Percentiles rank a stretch among this genome's conserved stretches.
These are phyloP conservation scores for Holothuria leucospilota DNA, from an alignment of 53 echinoderm and acorn worm genomes.

Conservation along the genomic window DNA sequence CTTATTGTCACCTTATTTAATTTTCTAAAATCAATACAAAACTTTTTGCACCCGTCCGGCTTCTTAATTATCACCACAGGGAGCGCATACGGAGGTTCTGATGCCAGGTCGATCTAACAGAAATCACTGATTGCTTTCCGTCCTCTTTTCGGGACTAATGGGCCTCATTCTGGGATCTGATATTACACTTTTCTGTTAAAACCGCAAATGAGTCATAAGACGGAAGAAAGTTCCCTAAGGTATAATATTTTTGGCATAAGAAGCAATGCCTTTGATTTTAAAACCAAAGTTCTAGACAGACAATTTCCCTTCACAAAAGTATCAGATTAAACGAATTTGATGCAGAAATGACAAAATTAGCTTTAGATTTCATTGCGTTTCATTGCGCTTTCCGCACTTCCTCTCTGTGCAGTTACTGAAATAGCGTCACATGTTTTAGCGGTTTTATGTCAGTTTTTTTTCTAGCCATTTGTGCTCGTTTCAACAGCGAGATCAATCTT, in stretches of 20 bases:
- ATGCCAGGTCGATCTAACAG: no score
- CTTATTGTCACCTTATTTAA: conserved; percentile 52
- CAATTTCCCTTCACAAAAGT: background rate
- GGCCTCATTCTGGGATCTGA: no score
- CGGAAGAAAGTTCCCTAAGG: no score
- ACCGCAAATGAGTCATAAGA: no score
- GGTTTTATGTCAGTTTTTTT: conserved; percentile 38
- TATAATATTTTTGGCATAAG: no score
- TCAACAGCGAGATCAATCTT: no score
- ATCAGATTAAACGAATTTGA: background rate
- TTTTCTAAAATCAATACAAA: conserved; percentile 23
- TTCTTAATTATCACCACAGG: conserved; percentile 12
- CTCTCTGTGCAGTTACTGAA: conserved; percentile 25
- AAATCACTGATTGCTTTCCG: no score
- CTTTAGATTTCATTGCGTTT: conserved; percentile 3
- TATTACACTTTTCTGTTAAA: no score
- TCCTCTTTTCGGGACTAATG: no score
- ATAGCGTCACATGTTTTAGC: conserved; percentile 17
- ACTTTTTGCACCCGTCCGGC: conserved; percentile 4
- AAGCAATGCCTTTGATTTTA: no score
- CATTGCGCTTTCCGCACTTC: background rate
- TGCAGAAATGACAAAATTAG: no score
- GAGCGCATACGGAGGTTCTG: background rate
- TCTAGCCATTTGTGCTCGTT: conserved; percentile 15
- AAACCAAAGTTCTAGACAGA: no score